phyloP scores from a whole-genome alignment of 2,888 invertebrate genomes.

The Agrotis puta region DNA sequence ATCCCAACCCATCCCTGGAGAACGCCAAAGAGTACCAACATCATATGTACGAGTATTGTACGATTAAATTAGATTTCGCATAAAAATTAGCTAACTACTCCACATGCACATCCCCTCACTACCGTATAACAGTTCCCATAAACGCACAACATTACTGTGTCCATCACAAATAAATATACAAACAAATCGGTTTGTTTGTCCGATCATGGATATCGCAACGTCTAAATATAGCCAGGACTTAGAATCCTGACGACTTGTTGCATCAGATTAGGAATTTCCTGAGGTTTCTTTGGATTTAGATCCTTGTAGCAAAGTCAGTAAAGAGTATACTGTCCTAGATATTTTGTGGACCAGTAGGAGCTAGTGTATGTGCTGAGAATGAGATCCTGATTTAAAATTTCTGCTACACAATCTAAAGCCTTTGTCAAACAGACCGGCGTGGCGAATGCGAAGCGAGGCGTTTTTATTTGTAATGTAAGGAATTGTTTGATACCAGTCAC shows the following conservation, averaged over 20 bases:
- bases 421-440: too few relatives aligned
- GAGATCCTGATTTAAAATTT: background rate
- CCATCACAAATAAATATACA: constrained; percentile 75
- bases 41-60: too few relatives aligned
- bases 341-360: background rate
- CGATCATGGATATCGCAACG: constrained; percentile 74
- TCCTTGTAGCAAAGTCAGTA: background rate
- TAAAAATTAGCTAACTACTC: background rate
- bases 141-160: constrained; percentile 75
- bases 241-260: constrained; percentile 37
- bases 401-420: too few relatives aligned
- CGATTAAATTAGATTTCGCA: background rate
- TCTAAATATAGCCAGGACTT: constrained; percentile 77
- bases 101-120: constrained; percentile 54
- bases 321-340: constrained; percentile 18
- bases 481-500: too few relatives aligned
- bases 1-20: too few relatives aligned
- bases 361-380: background rate
- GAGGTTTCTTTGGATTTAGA: constrained; percentile 32
- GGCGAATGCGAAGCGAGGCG: too few relatives aligned
- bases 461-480: too few relatives aligned
- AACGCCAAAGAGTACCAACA: too few relatives aligned
- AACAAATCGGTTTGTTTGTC: constrained; percentile 83
- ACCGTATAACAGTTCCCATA: constrained; percentile 65
- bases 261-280: constrained; percentile 39